Base-by-base conservation (phyloP, 2,797 vertebrate genomes). In the Limnodromus scolopaceus region DNA sequence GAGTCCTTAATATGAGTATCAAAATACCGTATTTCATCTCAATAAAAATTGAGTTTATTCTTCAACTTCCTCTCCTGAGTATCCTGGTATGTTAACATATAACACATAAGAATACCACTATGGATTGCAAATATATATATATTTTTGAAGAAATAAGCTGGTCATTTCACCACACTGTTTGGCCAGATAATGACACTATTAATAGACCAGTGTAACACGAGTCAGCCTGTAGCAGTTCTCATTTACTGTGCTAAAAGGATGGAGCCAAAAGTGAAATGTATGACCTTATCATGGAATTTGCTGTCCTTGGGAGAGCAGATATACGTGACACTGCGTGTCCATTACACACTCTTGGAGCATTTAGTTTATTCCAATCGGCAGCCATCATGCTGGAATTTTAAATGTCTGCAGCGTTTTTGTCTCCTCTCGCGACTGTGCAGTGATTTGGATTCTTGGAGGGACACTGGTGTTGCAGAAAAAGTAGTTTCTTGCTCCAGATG, bases 201-300 rank as follows among this genome's bases (percentile, higher is more conserved):
- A 80, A 92, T 87, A 92, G 15, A 34, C 28, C 4, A 36, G 8
- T 15, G 87, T 39, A 92, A 93, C 57, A 80, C 0, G 1, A 95
- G 60, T 55, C 71, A 87, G 46, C 28, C 28, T 85, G 71, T 11
- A 16, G 2, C 63, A 57, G 28, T 72, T 91, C 27, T 30, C 80
- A 36, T 38, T 71, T 81, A 65, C 81, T 28, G 27, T 38, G 48
- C 48, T 64, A 54, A 66, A 93, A 71, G 39, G 43, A 91, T 58
- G 39, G 32, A 79, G 63, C 63, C 66, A 87, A 60, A 85, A 92
- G n/a, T 54, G 57, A 92, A 58, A 81, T 43, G 49, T 57, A 34
- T 91, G 95, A 89, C 89, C 75, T 95, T 89, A 54, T 3, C 34
- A 39, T 55, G 66, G 81, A 84, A 96, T 85, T 46, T 83, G 68